These are phyloP conservation scores for Rhipidura dahli DNA, from an alignment of 2,113 vertebrate genomes.

Conservation along the genomic window DNA sequence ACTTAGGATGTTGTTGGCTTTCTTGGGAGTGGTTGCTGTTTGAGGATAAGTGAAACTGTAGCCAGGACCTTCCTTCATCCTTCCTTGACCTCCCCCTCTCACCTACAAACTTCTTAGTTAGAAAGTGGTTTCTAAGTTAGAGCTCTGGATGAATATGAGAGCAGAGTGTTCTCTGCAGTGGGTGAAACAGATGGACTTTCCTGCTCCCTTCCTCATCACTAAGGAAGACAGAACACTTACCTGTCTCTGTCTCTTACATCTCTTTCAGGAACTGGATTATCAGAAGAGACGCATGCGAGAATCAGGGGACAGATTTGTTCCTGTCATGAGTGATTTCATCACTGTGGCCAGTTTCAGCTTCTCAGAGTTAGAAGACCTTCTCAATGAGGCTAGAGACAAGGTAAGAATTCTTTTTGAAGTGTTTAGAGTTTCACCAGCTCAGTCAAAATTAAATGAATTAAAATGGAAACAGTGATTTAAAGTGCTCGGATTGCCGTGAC, in stretches of 20 bases:
- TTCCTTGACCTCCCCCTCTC: neutral
- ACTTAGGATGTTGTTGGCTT: neutral
- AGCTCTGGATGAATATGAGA: neutral
- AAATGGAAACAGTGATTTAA: neutral
- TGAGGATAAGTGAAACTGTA: neutral
- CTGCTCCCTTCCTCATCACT: neutral
- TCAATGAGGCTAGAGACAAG: conserved; percentile 90
- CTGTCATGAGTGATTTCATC: conserved; percentile 95
- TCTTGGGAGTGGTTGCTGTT: neutral
- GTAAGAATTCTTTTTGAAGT: conserved; percentile 63
- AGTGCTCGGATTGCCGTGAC: neutral
- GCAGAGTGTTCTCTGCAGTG: neutral
- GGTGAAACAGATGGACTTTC: neutral
- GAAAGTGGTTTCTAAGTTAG: neutral
- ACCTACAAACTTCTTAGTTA: neutral
- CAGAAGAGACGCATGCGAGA: conserved; percentile 85
- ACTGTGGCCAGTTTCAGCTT: conserved; percentile 97
- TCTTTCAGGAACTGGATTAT: conserved; percentile 88
- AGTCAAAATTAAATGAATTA: neutral
- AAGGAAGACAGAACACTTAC: neutral
- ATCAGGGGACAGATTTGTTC: conserved; percentile 89
- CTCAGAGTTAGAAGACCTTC: conserved; percentile 94
- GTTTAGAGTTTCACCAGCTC: neutral
- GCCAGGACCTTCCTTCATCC: neutral
- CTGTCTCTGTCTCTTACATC: neutral